Base-by-base conservation (phyloP, 2,888 invertebrate genomes). In the Phanerotoma sp. region DNA sequence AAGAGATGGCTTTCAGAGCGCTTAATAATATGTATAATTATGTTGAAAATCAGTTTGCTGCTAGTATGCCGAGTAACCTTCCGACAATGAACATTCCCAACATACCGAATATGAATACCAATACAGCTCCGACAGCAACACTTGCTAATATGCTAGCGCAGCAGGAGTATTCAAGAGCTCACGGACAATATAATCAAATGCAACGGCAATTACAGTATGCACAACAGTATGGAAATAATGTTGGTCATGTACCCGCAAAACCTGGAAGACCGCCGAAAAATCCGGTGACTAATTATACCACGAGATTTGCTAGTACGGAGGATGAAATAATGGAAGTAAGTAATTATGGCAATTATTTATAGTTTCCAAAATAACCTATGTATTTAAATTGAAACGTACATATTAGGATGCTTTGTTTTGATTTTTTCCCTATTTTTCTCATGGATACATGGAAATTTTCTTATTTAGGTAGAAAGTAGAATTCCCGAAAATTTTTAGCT, bases 21-120 rank as follows among this genome's bases (percentile, higher is more conserved):
- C 45, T 74, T 1, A 42, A 56, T 16, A 71, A 72, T 5, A 74
- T 74, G 74, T 75, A 74, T 9, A 67, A 58, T 47, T 70, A 67
- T 46, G 64, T 68, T 44, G 74, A 74, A 49, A 64, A 61, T 32
- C 68, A 71, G 54, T 57, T 65, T 28, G 5, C 25, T 7, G 25
- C 25, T 25, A 9, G 7, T 9, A 20, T 16, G 2, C 44, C 51
- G 30, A 35, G 46, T 6, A 37, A 42, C 44, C 54, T 54, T 25
- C 37, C 33, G 20, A 50, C 42, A 37, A 41, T 51, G 50, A 46
- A 51, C 28, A 9, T 47, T 22, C 40, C 49, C 5, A 40, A 9
- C 11, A 18, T 18, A 10, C 51, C 21, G 16, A 41, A 40, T 2
- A 33, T 22, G 25, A 25, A 25, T n/a, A n/a, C 28, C 21, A 47